Base-by-base conservation (phyloP, 2,113 vertebrate genomes). In the Xiphophorus couchianus region DNA sequence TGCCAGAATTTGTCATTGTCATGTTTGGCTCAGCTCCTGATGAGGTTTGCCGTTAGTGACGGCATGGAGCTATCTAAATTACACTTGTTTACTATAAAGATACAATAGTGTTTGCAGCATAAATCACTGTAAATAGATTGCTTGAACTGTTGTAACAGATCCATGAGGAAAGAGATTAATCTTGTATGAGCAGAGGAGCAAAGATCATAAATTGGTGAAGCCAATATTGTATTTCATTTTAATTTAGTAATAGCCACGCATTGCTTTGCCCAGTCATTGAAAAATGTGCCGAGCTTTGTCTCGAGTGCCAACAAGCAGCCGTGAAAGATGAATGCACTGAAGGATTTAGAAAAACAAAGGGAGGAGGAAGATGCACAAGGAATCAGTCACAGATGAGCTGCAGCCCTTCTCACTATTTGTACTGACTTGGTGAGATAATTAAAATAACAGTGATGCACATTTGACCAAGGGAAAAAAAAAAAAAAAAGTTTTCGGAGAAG, bases 141-240 rank as follows among this genome's bases (percentile, higher is more conserved):
- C 54, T 42, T 70, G 42, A 64, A 69, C 27, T 58, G 37, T 65
- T 71, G 35, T 22, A 74, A 73, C 15, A 67, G 69, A 87, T 73
- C 54, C 73, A 84, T 27, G 66, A 51, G 65, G 77, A 78, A 6
- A 60, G 19, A 80, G 60, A 85, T 90, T 76, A 74, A 78, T 90
- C 73, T 74, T 82, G 58, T 22, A n/a, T n/a, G 65, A 77, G 69
- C 14, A 12, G 17, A 13, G 8, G 58, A 68, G 58, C 28, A 58
- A 69, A 83, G 54, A 81, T 58, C 33, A 64, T 6, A 71, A 75
- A 74, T 65, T 33, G 44, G 7, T 39, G 29, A 42, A 75, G 48
- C 62, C 48, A 80, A 15, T 61, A 58, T 80, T 14, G 54, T 14
- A 31, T 29, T 54, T 42, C 51, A 10, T 54, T 62, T 71, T 44